These are phyloP conservation scores for Callitettix versicolor DNA, from an alignment of 1,140 invertebrate species.

Conservation along the genomic window DNA sequence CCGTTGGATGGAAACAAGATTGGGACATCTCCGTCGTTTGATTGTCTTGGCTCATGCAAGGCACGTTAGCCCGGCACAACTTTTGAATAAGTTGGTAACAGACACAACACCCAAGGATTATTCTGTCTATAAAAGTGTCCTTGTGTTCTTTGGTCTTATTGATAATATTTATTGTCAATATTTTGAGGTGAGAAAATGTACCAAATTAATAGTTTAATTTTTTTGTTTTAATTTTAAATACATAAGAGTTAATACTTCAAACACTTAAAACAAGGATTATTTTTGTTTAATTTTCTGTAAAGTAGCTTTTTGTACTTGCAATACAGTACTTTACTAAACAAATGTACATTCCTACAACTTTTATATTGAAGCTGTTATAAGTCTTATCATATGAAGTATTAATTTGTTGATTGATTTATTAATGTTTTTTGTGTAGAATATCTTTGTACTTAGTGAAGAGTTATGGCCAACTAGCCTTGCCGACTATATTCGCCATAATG, in stretches of 20 bases:
- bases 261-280: too few species aligned
- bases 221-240: too few species aligned
- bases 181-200: constrained; percentile 53
- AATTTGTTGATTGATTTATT: too few species aligned
- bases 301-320: too few species aligned
- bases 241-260: too few species aligned
- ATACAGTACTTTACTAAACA: too few species aligned
- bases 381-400: too few species aligned
- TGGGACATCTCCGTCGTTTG: constrained; percentile 65
- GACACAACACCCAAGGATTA: constrained; percentile 51
- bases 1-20: constrained; percentile 53
- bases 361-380: too few species aligned
- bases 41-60: constrained; percentile 70
- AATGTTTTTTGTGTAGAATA: constrained; percentile 47
- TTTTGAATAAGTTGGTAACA: constrained; percentile 27
- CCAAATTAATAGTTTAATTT: too few species aligned
- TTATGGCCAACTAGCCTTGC: constrained; percentile 82
- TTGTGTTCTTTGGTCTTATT: constrained; percentile 75
- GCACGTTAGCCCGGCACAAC: constrained; percentile 42
- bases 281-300: too few species aligned
- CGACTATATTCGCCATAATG: constrained; percentile 88
- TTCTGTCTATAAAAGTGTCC: constrained; percentile 69
- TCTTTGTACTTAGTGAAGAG: constrained; percentile 58
- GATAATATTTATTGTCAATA: constrained; percentile 64
- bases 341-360: too few species aligned